Evolutionary conservation across 92 coral and sea anemone genomes (phyloP).

Genomic region (Epizoanthus scotinus): DNA sequence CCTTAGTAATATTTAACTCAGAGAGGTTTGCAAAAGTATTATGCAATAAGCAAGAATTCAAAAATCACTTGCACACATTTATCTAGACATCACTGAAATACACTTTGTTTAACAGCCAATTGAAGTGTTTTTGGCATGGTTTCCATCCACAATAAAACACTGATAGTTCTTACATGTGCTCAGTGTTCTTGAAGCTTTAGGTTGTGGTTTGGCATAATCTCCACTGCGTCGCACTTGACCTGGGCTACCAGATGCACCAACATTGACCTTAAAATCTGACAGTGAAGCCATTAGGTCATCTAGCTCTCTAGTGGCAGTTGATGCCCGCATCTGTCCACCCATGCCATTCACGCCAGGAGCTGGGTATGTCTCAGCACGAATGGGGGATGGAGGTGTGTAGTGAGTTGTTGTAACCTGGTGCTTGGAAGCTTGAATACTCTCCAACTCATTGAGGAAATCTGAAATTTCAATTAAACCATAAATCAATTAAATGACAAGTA

Average conservation of each 20-base stretch:
- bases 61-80: too few relatives aligned
- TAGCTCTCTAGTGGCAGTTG: slow-evolving; percentile 96
- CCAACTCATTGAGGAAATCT: slow-evolving; percentile 45
- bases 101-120: too few relatives aligned
- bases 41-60: too few relatives aligned
- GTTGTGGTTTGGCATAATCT: slow-evolving; percentile 96
- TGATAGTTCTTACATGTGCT: slow-evolving; percentile 44
- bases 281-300: slow-evolving; percentile 98
- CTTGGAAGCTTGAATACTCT: slow-evolving; percentile 33
- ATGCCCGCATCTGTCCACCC: slow-evolving; percentile 77
- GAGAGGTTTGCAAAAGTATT: too few relatives aligned
- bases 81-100: too few relatives aligned
- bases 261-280: slow-evolving; percentile 98
- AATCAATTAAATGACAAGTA: not conserved
- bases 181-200: slow-evolving; percentile 57
- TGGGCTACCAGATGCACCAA: slow-evolving; percentile 76
- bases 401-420: slow-evolving; percentile 49
- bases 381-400: slow-evolving; percentile 48
- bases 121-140: too few relatives aligned
- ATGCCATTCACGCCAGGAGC: slow-evolving; percentile 53
- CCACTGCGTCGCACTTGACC: slow-evolving; percentile 81
- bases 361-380: slow-evolving; percentile 58
- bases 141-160: too few relatives aligned
- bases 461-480: slow-evolving; percentile 12
- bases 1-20: too few relatives aligned